Conservation (phyloP, 1,140 invertebrate genomes). For the Bombyx mandarina region DNA sequence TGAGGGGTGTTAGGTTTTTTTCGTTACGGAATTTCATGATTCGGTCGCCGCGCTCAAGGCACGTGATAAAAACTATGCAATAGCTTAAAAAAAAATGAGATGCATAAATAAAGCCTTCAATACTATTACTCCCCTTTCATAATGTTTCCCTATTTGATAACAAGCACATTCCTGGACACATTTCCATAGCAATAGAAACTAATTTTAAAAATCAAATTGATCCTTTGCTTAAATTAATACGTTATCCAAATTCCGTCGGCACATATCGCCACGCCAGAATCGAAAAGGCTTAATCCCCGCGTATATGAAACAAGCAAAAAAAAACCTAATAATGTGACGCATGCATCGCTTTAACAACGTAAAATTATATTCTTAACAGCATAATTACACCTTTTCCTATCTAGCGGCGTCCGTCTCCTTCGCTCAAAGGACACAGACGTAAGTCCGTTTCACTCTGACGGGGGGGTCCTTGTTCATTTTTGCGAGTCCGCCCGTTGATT, state of each 20-base stretch:
- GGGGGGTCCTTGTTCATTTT: slow-evolving; percentile 12
- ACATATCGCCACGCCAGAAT: slow-evolving; percentile 4
- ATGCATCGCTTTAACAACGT: slow-evolving; percentile 28
- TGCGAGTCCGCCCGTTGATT: slow-evolving; percentile 20
- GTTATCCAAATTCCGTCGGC: too few relatives aligned
- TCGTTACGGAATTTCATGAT: too few relatives aligned
- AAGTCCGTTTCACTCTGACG: slow-evolving; percentile 16
- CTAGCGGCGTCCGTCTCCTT: slow-evolving; percentile 20
- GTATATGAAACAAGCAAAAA: slow-evolving; percentile 18
- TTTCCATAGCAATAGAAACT: too few relatives aligned
- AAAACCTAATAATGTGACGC: slow-evolving; percentile 28
- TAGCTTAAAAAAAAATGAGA: too few relatives aligned
- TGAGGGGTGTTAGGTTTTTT: too few relatives aligned
- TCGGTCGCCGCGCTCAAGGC: too few relatives aligned
- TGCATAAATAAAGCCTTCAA: too few relatives aligned
- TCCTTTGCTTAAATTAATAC: too few relatives aligned
- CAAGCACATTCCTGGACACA: too few relatives aligned
- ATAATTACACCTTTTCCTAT: slow-evolving; percentile 36
- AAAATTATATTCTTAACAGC: slow-evolving; percentile 42
- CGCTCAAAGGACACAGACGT: slow-evolving; percentile 5
- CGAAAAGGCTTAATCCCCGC: slow-evolving; percentile 20
- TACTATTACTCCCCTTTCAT: background rate
- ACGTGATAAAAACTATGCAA: too few relatives aligned
- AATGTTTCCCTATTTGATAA: too few relatives aligned
- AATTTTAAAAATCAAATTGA: too few relatives aligned